These are phyloP conservation scores for Montipora capitata DNA, from an alignment of 92 coral and sea anemone species.

Conservation along the genomic window DNA sequence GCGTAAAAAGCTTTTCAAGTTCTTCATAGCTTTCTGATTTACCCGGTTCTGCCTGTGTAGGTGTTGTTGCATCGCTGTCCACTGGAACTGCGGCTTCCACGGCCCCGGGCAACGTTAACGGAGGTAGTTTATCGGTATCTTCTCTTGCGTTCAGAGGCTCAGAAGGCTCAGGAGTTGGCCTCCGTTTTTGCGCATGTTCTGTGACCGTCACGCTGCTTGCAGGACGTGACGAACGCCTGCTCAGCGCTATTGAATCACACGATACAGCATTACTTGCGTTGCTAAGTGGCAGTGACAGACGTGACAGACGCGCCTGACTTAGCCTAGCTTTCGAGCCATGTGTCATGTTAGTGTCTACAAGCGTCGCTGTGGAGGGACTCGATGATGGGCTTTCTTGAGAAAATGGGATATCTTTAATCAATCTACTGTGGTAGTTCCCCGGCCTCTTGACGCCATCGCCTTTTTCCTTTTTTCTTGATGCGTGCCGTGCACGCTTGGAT, in stretches of 20 bases:
- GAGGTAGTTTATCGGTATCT: neutral
- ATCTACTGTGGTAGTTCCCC: conserved; percentile 72
- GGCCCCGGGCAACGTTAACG: neutral
- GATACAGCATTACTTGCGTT: conserved; percentile 14
- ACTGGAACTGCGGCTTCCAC: conserved; percentile 2
- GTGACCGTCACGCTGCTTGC: neutral
- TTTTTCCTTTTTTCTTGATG: conserved; percentile 70
- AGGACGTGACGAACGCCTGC: conserved; percentile 14
- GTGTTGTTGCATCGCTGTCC: conserved; percentile 10
- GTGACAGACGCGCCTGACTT: conserved; percentile 34
- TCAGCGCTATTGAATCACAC: conserved; percentile 2
- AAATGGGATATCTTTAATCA: conserved; percentile 39
- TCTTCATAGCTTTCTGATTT: neutral
- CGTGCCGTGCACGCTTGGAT: conserved; percentile 19
- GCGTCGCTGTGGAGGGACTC: conserved; percentile 26
- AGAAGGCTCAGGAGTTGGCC: neutral
- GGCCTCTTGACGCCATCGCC: conserved; percentile 63
- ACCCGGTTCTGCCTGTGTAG: conserved; percentile 3
- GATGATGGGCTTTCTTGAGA: conserved; percentile 18
- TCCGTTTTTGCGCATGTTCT: conserved; percentile 8
- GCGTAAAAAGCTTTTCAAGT: neutral
- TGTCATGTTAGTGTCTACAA: conserved; percentile 6
- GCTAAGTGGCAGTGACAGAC: conserved; percentile 14
- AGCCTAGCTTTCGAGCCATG: conserved; percentile 22
- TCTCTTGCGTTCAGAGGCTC: neutral